Percentiles rank a stretch among this genome's conserved stretches.
phyloP scores from a whole-genome alignment of 2,113 vertebrate species.

The Xyrauchen texanus region DNA sequence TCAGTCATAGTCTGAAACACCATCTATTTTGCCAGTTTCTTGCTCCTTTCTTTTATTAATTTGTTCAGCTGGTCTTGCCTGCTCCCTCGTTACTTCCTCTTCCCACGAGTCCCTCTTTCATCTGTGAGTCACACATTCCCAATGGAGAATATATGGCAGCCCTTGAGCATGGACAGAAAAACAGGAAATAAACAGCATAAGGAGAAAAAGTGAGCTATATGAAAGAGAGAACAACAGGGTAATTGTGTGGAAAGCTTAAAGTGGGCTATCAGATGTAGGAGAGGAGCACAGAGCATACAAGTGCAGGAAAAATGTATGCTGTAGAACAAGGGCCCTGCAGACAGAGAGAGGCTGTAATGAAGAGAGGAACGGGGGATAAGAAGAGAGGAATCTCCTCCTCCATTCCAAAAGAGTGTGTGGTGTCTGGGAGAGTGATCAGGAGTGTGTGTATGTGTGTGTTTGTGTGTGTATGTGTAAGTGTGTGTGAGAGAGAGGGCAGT shows the following conservation, averaged over 20 bases:
- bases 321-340: constrained; percentile 22
- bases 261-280: constrained; percentile 18
- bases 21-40: not conserved
- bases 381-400: constrained; percentile 19
- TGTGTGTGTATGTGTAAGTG: not conserved
- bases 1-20: not conserved
- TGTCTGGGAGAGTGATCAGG: constrained; percentile 18
- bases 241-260: constrained; percentile 1
- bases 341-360: constrained; percentile 14
- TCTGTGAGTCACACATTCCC: constrained; percentile 17
- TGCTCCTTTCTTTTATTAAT: constrained; percentile 11
- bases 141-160: constrained; percentile 16
- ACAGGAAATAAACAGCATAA: constrained; percentile 9
- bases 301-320: constrained; percentile 22
- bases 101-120: constrained; percentile 17
- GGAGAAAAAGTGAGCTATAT: constrained; percentile 1
- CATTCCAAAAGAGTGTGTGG: constrained; percentile 23
- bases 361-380: constrained; percentile 11
- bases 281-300: constrained; percentile 7
- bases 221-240: constrained; percentile 8
- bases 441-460: not conserved
- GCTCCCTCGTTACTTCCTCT: constrained; percentile 22
- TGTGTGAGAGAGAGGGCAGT: not conserved
- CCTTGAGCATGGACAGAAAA: constrained; percentile 13
- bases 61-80: constrained; percentile 28